These are phyloP conservation scores for Penaeus chinensis DNA, from an alignment of 1,140 invertebrate genomes.

Conservation along the genomic window DNA sequence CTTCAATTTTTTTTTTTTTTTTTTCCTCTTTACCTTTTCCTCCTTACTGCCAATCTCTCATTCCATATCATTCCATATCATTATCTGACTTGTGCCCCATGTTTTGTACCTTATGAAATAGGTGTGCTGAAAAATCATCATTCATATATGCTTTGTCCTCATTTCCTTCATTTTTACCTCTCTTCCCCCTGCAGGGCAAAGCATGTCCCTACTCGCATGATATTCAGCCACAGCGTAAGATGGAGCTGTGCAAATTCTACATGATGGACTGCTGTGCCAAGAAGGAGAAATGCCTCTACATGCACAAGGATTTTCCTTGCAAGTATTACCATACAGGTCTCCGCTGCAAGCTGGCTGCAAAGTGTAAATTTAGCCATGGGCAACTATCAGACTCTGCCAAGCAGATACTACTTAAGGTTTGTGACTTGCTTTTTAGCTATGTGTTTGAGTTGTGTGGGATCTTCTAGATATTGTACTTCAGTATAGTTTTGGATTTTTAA, in stretches of 20 bases:
- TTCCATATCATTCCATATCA: no score
- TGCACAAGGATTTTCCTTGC: conserved; percentile 97
- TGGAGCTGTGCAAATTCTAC: conserved; percentile 97
- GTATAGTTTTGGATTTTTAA: background rate
- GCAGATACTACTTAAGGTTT: conserved; percentile 76
- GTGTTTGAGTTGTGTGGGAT: background rate
- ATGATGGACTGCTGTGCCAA: conserved; percentile 95
- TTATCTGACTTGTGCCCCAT: background rate
- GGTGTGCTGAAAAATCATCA: background rate
- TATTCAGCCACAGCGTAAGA: conserved; percentile 82
- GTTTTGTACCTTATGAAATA: background rate
- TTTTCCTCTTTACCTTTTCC: no score
- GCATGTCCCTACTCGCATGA: conserved; percentile 90
- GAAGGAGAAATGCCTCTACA: conserved; percentile 93
- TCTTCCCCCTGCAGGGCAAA: conserved; percentile 73
- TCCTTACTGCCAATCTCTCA: no score
- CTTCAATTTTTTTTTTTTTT: no score
- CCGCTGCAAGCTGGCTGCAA: conserved; percentile 82
- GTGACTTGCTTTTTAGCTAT: background rate
- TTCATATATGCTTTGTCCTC: background rate
- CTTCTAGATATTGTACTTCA: background rate
- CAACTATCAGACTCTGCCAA: conserved; percentile 81
- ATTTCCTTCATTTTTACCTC: background rate
- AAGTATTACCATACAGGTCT: conserved; percentile 96
- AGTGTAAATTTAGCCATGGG: conserved; percentile 94